Base-by-base conservation (phyloP, 2,113 vertebrate species). In the Alosa alosa region DNA sequence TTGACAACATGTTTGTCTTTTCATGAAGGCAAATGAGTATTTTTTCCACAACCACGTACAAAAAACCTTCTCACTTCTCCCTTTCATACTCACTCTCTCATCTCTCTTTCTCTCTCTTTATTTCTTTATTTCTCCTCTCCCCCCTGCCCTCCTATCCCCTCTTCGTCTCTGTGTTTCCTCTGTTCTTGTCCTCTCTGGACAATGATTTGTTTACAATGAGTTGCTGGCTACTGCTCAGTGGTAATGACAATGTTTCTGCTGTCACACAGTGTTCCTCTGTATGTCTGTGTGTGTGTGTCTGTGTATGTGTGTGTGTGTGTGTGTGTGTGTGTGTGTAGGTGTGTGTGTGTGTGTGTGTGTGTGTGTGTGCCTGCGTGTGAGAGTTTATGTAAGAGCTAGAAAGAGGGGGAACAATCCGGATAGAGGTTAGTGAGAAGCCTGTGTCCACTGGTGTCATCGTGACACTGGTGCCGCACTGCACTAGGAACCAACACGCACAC, bases 371-470 rank as follows among this genome's bases (percentile, higher is more conserved):
- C 83, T 86, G 20, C 57, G 75, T 86, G 25, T 31, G 60, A 50
- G 44, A 75, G 89, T 45, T 7, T 44, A 18, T 44, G 64, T 83
- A 78, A 36, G 72, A 78, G 64, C 6, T 22, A 60, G n/a, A 31
- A 31, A 72, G n/a, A 72, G 64, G 31, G 72, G 11, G 31, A 36
- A 36, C 31, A 39, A 31, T 78, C 10, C 81, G 60, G 84, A 31
- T 75, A 88, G 85, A 78, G 87, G 85, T 83, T 68, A 84, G 84
- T 87, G 86, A 93, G 91, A 87, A 81, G 81, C 88, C 89, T 92
- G 90, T 94, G 94, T 95, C 68, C 91, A 82, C 90, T 88, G 49
- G 94, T 94, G 85, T 93, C 93, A 92, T 49, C 39, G 91, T 45
- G 91, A 84, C 90, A 87, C 93, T 93, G 94, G 94, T 92, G 90